phyloP scores from a whole-genome alignment of 1,140 invertebrate species.

The Yoshiicerus persimilis region DNA sequence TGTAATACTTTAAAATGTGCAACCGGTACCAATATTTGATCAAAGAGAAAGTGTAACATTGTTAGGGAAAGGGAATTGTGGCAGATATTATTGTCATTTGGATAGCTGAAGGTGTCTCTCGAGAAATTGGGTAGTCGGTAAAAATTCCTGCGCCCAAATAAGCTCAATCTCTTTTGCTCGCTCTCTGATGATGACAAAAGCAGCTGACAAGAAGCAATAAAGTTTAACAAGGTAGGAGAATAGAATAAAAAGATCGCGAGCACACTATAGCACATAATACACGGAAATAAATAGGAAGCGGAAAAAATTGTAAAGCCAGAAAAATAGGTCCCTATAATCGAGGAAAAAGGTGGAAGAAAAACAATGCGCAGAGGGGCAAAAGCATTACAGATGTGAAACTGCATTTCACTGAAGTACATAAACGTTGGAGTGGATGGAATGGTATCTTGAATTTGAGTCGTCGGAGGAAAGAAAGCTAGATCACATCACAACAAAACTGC shows the following conservation, averaged over 20 bases:
- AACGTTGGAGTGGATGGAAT: background rate
- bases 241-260: too few relatives aligned
- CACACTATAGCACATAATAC: background rate
- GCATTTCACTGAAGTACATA: background rate
- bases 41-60: too few relatives aligned
- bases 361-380: background rate
- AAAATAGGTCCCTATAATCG: background rate
- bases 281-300: background rate
- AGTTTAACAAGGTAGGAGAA: background rate
- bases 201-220: background rate
- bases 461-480: background rate
- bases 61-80: too few relatives aligned
- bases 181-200: background rate
- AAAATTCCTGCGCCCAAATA: background rate
- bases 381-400: background rate
- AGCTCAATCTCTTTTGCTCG: background rate
- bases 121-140: background rate
- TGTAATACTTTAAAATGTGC: too few relatives aligned
- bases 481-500: conserved; percentile 6
- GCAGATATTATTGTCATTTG: too few relatives aligned
- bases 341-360: background rate
- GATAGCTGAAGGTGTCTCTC: too few relatives aligned
- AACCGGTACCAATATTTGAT: too few relatives aligned
- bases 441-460: background rate
- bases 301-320: background rate